phyloP scores from a whole-genome alignment of 2,888 invertebrate species.

The Phaedon cochleariae region DNA sequence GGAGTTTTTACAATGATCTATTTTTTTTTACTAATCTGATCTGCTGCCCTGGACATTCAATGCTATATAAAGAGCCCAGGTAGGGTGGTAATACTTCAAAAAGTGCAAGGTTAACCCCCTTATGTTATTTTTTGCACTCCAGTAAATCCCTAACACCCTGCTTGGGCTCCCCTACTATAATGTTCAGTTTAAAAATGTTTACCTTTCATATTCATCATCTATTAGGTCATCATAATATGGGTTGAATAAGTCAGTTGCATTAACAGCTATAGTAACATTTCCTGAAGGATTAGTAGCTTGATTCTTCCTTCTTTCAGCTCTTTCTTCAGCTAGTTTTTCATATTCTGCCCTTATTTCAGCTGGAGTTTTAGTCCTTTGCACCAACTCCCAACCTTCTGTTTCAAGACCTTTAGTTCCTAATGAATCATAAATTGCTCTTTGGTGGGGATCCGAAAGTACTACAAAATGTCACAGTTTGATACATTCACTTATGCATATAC shows the following conservation, averaged over 20 bases:
- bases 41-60: no score
- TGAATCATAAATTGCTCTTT: conserved; percentile 93
- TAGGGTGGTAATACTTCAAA: no score
- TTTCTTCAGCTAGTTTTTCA: conserved; percentile 84
- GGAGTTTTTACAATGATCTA: no score
- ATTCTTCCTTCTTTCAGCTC: conserved; percentile 87
- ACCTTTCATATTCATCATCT: conserved; percentile 59
- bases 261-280: conserved; percentile 84
- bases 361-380: conserved; percentile 90
- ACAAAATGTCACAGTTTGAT: background rate
- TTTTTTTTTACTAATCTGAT: no score
- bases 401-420: conserved; percentile 90
- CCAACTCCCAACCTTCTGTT: conserved; percentile 95
- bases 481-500: background rate
- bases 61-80: no score
- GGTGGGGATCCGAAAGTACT: conserved; percentile 92
- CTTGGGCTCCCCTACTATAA: no score
- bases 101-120: no score
- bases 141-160: no score
- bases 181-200: no score
- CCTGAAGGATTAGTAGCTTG: conserved; percentile 94
- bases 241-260: conserved; percentile 93
- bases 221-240: conserved; percentile 78
- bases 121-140: no score
- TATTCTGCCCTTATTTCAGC: conserved; percentile 97